phyloP scores from a whole-genome alignment of 1,140 invertebrate genomes.

The Lethrus apterus region DNA sequence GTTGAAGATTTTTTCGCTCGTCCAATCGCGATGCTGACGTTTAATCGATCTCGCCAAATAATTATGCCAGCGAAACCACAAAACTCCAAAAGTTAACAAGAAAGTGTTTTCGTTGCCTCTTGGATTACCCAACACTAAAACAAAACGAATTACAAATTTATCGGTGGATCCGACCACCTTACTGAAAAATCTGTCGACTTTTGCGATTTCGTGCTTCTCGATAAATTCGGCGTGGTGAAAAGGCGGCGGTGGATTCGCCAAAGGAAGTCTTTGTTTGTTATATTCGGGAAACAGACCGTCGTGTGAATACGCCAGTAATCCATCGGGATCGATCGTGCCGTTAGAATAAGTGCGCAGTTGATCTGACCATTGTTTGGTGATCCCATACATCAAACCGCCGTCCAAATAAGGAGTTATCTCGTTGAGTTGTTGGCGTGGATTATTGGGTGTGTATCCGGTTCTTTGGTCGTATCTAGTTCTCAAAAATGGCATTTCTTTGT shows the following conservation, averaged over 20 bases:
- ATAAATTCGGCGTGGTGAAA: constrained; percentile 42
- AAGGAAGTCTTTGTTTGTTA: constrained; percentile 47
- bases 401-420: constrained; percentile 57
- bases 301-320: constrained; percentile 40
- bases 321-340: constrained; percentile 42
- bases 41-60: constrained; percentile 43
- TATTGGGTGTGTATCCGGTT: constrained; percentile 48
- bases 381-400: constrained; percentile 53
- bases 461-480: constrained; percentile 45
- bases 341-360: constrained; percentile 45
- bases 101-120: constrained; percentile 55
- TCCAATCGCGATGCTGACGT: constrained; percentile 39
- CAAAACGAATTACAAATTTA: constrained; percentile 3
- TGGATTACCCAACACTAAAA: constrained; percentile 53
- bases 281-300: constrained; percentile 45
- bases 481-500: constrained; percentile 44
- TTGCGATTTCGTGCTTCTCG: constrained; percentile 39
- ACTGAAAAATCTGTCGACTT: constrained; percentile 51
- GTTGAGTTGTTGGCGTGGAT: constrained; percentile 54
- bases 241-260: constrained; percentile 55
- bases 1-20: constrained; percentile 46
- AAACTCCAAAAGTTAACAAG: constrained; percentile 47
- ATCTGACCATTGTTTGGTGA: constrained; percentile 52
- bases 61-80: constrained; percentile 62
- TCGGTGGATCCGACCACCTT: constrained; percentile 32